Base-by-base conservation (phyloP, 1,140 invertebrate species). In the Scylla paramamosain region DNA sequence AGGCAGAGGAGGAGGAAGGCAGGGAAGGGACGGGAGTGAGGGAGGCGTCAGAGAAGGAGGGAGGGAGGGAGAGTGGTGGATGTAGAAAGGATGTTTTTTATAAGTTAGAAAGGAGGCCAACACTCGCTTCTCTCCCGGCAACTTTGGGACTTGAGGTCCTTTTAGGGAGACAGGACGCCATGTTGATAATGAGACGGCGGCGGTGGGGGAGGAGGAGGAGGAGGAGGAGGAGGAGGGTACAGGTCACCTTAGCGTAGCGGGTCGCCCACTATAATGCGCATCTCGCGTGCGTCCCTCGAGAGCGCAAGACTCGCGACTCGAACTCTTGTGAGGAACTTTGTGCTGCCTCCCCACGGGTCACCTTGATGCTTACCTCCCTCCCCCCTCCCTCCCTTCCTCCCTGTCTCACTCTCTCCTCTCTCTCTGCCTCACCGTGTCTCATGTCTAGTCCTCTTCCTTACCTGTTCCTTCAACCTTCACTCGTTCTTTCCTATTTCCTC, bases 161-260 rank as follows among this genome's bases (percentile, higher is more conserved):
- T 77, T 25, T 77, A 77, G 67, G 67, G 67, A n/a, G n/a, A 77
- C n/a, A n/a, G 25, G 67, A 77, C 67, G 67, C 20, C 20, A 77
- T 20, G 67, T 77, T 77, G 67, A n/a, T 77, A 77, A 77, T 25
- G 67, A n/a, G 67, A 77, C n/a, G 67, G 67, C 67, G 67, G 25
- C 67, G 67, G 20, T n/a, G 59, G 16, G 0, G 25, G 6, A n/a
- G 67, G 20, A 77, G n/a, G 67, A 77, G n/a, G 67, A 77, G 67
- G 67, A n/a, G 67, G 67, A 25, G 67, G n/a, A 77, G 20, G 20
- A 8, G 1, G 59, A 2, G n/a, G n/a, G 6, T 7, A n/a, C 67
- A 77, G 67, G 67, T 77, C 67, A 77, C 67, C 67, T 77, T 77
- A 77, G 67, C 67, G 67, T 25, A 77, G 25, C 67, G 67, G 67